Evolutionary conservation across 2,113 vertebrate species (phyloP).

Genomic region (Pyrgilauda ruficollis): DNA sequence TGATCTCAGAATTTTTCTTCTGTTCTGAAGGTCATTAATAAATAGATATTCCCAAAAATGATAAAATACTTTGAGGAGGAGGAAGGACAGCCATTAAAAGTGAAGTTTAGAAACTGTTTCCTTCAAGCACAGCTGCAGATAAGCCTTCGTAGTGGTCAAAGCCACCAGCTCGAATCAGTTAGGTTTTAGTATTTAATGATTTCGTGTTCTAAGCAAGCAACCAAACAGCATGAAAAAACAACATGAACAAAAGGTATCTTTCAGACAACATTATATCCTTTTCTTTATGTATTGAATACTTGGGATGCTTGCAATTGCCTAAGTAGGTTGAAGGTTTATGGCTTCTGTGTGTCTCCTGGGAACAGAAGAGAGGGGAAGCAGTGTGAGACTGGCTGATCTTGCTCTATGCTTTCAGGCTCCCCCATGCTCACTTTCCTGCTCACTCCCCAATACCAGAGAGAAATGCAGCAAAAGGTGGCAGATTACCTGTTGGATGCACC

Average conservation of each 20-base stretch:
- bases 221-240: not conserved
- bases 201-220: not conserved
- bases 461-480: not conserved
- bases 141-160: not conserved
- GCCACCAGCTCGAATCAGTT: not conserved
- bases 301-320: not conserved
- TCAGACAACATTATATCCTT: not conserved
- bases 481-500: not conserved
- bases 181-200: not conserved
- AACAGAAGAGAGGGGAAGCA: not conserved
- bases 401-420: not conserved
- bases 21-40: not conserved
- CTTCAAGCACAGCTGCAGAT: not conserved
- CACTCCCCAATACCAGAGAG: rapidly evolving
- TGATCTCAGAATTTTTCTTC: not conserved
- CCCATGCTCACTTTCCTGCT: not conserved
- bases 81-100: not conserved
- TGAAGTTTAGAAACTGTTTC: not conserved
- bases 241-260: not conserved
- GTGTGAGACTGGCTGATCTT: not conserved
- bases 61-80: not conserved
- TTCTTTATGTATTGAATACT: not conserved
- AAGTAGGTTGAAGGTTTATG: not conserved
- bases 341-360: not conserved
- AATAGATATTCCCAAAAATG: not conserved